Evolutionary conservation across 2,888 invertebrate genomes (phyloP), one percentile per base, ranked within the genome.

Genomic region (Chromoteleia sp.): DNA sequence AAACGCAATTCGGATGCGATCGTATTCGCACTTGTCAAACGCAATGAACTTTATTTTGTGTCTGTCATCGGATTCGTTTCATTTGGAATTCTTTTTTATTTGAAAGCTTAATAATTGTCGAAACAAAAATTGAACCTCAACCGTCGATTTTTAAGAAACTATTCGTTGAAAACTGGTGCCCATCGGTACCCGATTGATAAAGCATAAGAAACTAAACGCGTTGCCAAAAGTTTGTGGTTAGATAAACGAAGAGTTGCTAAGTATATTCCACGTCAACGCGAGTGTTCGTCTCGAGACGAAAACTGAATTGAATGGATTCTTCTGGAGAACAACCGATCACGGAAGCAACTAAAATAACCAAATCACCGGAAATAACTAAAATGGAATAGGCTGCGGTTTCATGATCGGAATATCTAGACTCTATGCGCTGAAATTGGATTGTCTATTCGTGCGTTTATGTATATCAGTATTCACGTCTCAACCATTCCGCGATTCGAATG

Each of bases 281-380:
- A 25, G 25, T 6, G 6, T 25, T 25, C 25, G 25, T 8, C 4
- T n/a, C 43, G 17, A 12, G 12, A 36, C 36, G 21, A 54, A 52
- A 43, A 17, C 1, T 17, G 30, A 30, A 54, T 30, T 39, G 14
- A 70, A 8, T 43, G 19, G 48, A 58, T 65, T 41, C 41, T 52
- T 71, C 39, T 41, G 14, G 14, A 45, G 48, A 17, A 14, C 30
- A 33, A 12, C 29, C 5, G 17, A 43, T 50, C 12, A 19, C 25
- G 43, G 59, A 43, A 52, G 17, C 54, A n/a, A 15, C 56, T 14
- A 33, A 70, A 70, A 52, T 63, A 70, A 63, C 48, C 33, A 45
- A 71, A 77, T 71, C 56, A 58, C 48, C 58, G 65, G 65, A 70
- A 78, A 78, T 52, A 65, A 67, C 65, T 71, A 48, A 65, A 78